phyloP scores from a whole-genome alignment of 2,113 vertebrate genomes.

The Herpetotheres cachinnans region DNA sequence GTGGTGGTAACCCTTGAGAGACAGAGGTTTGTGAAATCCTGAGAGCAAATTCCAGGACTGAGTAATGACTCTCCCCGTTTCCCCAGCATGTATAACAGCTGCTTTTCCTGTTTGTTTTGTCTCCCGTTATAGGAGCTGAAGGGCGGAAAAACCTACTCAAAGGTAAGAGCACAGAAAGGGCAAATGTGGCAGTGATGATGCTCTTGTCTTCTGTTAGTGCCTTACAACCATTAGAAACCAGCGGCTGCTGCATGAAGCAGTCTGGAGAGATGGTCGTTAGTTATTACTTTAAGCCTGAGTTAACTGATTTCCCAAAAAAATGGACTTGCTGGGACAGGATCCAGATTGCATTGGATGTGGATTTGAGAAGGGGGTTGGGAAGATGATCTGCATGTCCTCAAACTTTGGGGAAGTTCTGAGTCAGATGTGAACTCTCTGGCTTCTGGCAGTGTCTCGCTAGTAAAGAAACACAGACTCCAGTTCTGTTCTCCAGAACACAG shows the following conservation, averaged over 20 bases:
- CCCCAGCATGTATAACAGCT: not conserved
- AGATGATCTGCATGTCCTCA: conserved; percentile 46
- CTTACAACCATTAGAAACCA: not conserved
- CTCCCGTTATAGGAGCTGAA: conserved; percentile 93
- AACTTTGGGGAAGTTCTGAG: conserved; percentile 66
- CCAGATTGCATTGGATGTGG: conserved; percentile 33
- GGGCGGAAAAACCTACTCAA: conserved; percentile 94
- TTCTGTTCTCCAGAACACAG: not conserved
- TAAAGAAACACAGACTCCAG: not conserved
- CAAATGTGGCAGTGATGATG: not conserved
- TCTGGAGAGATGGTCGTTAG: not conserved
- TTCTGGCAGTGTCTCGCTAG: not conserved
- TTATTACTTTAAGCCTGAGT: not conserved
- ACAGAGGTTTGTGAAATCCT: not conserved
- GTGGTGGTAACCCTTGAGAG: not conserved
- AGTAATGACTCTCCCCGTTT: not conserved
- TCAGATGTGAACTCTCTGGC: conserved; percentile 62
- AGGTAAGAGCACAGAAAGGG: conserved; percentile 82
- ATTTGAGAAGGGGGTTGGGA: conserved; percentile 33
- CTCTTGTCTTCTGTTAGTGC: not conserved
- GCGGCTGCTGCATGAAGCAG: not conserved
- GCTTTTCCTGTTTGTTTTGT: conserved; percentile 62
- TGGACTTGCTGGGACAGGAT: not conserved
- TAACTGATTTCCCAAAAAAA: not conserved
- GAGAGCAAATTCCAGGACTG: not conserved